Evolutionary conservation across 2,797 vertebrate genomes (phyloP).

Genomic region (Mormyrus proboscirostris): DNA sequence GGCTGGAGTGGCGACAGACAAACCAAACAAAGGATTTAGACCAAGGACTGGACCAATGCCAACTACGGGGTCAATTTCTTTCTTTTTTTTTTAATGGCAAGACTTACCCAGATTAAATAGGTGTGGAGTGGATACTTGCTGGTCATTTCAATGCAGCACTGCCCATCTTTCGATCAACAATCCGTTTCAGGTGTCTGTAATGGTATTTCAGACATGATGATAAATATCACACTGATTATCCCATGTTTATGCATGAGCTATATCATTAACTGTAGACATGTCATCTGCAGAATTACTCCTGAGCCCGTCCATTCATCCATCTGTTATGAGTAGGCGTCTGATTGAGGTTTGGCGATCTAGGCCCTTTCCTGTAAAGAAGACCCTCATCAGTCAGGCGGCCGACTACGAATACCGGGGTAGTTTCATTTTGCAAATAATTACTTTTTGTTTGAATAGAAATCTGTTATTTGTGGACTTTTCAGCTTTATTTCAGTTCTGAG

Average conservation of each 20-base stretch:
- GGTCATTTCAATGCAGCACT: background rate
- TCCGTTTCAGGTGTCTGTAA: background rate
- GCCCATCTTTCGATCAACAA: background rate
- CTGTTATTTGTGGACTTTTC: background rate
- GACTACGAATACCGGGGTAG: background rate
- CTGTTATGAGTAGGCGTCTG: background rate
- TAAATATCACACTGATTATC: constrained; percentile 2
- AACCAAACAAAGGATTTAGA: background rate
- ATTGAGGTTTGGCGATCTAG: background rate
- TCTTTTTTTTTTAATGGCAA: background rate
- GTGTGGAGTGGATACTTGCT: background rate
- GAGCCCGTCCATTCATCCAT: background rate
- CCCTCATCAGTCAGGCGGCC: background rate
- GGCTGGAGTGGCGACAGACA: background rate
- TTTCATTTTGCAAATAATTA: background rate
- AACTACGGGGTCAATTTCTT: background rate
- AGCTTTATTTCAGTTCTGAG: background rate
- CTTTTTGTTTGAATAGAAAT: background rate
- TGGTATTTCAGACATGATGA: background rate
- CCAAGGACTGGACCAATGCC: background rate
- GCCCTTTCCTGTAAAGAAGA: background rate
- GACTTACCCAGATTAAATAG: background rate
- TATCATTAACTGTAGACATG: constrained; percentile 7
- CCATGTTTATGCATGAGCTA: constrained; percentile 4
- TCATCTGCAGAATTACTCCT: background rate